Evolutionary conservation across 2,888 invertebrate genomes (phyloP).

Genomic region (Dryocosmus kuriphilus): DNA sequence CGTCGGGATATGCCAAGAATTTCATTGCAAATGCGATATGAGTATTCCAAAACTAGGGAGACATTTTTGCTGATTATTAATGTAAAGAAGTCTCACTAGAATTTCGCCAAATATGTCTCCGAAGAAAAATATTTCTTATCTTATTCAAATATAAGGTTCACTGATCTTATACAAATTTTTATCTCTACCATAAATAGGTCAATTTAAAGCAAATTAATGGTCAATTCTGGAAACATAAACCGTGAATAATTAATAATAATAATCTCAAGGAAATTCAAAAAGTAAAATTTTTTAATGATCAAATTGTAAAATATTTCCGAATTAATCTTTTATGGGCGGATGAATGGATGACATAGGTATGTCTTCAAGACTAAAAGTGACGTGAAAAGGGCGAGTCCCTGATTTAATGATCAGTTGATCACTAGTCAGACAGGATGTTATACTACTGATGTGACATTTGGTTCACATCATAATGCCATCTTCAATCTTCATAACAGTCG

Average conservation of each 20-base stretch:
- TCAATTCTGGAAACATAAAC: no score
- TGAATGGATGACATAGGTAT: neutral
- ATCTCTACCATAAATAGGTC: no score
- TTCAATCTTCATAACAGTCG: neutral
- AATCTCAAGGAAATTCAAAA: no score
- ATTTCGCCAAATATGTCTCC: neutral
- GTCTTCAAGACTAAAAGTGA: slow-evolving; percentile 19
- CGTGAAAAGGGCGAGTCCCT: slow-evolving; percentile 15
- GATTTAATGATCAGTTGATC: slow-evolving; percentile 25
- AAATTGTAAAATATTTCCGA: neutral
- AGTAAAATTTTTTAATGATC: no score
- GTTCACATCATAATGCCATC: slow-evolving; percentile 22
- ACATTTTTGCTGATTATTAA: neutral
- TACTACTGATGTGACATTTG: slow-evolving; percentile 23
- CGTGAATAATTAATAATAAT: no score
- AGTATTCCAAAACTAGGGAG: neutral
- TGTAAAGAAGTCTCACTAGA: neutral
- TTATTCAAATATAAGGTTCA: no score
- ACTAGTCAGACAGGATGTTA: slow-evolving; percentile 27
- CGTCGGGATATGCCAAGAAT: slow-evolving; percentile 23
- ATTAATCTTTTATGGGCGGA: neutral
- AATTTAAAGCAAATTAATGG: no score
- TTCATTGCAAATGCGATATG: slow-evolving; percentile 17
- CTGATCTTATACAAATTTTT: no score
- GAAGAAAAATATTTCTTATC: neutral